phyloP scores from a whole-genome alignment of 2,113 vertebrate genomes.

The human (Homo sapiens) region GRCh38 chr9:93105001-93105500 shows the following conservation, averaged over 20 bases:
- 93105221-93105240: background rate
- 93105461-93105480: no score
- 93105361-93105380: no score
- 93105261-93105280: background rate
- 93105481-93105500: no score
- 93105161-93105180: background rate
- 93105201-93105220: background rate
- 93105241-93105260: background rate
- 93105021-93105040: background rate
- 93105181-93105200: background rate
- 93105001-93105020: background rate
- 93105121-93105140: background rate
- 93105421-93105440: no score
- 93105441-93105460: no score
- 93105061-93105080: background rate
- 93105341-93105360: no score
- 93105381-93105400: no score
- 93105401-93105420: no score
- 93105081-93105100: background rate
- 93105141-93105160: background rate
- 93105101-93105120: background rate
- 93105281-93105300: no score
- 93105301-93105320: no score
- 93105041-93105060: background rate
- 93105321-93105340: no score